Conservation (phyloP, 2,888 invertebrate genomes). For the Epinotia nisella region DNA sequence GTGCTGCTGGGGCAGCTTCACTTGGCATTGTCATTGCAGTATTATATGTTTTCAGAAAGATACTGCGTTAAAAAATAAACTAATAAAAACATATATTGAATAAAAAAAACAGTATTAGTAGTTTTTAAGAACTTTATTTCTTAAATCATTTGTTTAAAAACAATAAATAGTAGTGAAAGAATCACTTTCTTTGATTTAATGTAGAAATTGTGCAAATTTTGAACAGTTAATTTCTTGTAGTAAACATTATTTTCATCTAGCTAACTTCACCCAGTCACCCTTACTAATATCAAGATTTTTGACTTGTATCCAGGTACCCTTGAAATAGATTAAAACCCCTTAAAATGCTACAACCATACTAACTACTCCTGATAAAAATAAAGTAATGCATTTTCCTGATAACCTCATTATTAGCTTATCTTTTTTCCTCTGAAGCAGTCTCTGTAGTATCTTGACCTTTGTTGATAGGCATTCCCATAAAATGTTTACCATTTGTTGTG, state of each 20-base stretch:
- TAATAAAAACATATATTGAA: background rate
- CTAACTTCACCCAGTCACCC: background rate
- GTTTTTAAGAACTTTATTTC: constrained; percentile 45
- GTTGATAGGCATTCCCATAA: constrained; percentile 93
- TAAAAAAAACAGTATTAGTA: constrained; percentile 48
- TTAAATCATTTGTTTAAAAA: constrained; percentile 43
- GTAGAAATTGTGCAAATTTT: constrained; percentile 30
- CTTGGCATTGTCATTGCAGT: constrained; percentile 77
- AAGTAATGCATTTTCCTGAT: constrained; percentile 9
- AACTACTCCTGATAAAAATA: constrained; percentile 10
- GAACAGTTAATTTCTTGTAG: constrained; percentile 2
- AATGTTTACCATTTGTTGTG: constrained; percentile 83
- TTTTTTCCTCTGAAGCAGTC: constrained; percentile 65
- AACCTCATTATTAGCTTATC: constrained; percentile 52
- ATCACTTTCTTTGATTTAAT: constrained; percentile 15
- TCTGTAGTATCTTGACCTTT: constrained; percentile 69
- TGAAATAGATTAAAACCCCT: constrained; percentile 8
- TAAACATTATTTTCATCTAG: constrained; percentile 1
- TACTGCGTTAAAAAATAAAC: constrained; percentile 53
- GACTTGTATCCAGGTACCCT: constrained; percentile 24
- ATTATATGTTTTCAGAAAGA: constrained; percentile 71
- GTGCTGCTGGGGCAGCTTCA: constrained; percentile 85
- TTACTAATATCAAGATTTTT: constrained; percentile 25
- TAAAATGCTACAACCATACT: constrained; percentile 17
- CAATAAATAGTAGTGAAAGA: constrained; percentile 35